These are phyloP conservation scores for Lottia gigantea DNA, from an alignment of 2,888 invertebrate species.

Conservation along the genomic window DNA sequence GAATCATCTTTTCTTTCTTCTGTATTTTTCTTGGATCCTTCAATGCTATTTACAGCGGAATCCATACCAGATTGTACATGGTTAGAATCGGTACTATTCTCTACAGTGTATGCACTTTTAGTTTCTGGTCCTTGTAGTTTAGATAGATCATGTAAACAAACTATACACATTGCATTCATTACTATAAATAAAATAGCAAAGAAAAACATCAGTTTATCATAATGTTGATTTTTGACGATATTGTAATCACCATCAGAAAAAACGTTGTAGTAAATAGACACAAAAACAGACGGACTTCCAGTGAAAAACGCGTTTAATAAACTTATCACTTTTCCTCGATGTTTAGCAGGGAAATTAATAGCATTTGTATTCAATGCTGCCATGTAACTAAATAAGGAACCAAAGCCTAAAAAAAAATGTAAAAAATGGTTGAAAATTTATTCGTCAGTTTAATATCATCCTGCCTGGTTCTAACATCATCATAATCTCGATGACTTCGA, in stretches of 20 bases:
- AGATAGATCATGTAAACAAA: background rate
- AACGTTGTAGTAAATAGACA: conserved; percentile 36
- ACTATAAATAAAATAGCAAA: conserved; percentile 37
- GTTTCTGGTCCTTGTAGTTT: background rate
- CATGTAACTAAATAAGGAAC: conserved; percentile 47
- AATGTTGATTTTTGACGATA: conserved; percentile 30
- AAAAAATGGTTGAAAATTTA: background rate
- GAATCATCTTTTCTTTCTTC: background rate
- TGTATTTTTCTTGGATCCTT: background rate
- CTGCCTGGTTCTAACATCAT: no score
- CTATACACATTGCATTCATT: conserved; percentile 34
- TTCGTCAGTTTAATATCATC: no score
- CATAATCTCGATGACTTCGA: no score
- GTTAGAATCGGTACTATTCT: background rate
- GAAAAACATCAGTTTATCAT: conserved; percentile 39
- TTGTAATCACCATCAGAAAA: conserved; percentile 28
- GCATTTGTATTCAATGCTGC: conserved; percentile 46
- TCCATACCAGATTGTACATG: background rate
- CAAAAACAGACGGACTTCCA: conserved; percentile 44
- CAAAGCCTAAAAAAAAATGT: conserved; percentile 38
- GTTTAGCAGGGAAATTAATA: conserved; percentile 38
- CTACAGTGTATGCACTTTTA: background rate
- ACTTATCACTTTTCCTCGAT: conserved; percentile 42
- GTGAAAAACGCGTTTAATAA: conserved; percentile 43
- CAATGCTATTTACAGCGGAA: background rate